phyloP scores from a whole-genome alignment of 2,797 vertebrate species.

The Amblyopsis hoosieri region DNA sequence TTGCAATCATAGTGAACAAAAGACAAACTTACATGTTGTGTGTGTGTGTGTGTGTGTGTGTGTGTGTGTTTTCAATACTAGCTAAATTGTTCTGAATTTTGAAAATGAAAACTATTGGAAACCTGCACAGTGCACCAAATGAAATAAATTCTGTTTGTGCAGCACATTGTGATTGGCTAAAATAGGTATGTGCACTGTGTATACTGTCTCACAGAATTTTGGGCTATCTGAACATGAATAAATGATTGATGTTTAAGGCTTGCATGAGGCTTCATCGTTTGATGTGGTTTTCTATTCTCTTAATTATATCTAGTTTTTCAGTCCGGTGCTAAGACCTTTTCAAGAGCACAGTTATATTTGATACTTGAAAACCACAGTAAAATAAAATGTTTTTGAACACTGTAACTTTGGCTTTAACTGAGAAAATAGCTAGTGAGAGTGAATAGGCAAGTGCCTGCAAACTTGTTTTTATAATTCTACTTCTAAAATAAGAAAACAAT shows the following conservation, averaged over 20 bases:
- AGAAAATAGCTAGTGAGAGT: slow-evolving; percentile 36
- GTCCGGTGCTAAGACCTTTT: too few species aligned
- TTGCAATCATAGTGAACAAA: too few species aligned
- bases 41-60: too few species aligned
- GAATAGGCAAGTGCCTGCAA: slow-evolving; percentile 1
- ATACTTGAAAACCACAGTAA: background rate
- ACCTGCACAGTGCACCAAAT: background rate
- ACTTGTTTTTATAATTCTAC: background rate
- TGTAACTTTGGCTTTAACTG: slow-evolving; percentile 46
- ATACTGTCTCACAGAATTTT: too few species aligned
- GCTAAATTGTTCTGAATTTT: slow-evolving; percentile 41
- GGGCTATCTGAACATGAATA: too few species aligned
- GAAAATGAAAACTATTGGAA: background rate
- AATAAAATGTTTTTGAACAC: slow-evolving; percentile 28
- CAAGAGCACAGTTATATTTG: background rate
- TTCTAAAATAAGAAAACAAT: slow-evolving; percentile 11
- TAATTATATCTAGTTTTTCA: too few species aligned
- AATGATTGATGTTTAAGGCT: too few species aligned
- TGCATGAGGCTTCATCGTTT: too few species aligned
- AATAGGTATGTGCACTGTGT: too few species aligned
- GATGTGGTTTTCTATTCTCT: too few species aligned
- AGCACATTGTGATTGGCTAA: too few species aligned
- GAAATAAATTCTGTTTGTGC: background rate
- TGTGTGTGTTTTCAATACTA: slow-evolving; percentile 27
- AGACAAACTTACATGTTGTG: too few species aligned